Percentiles rank a stretch among this genome's conserved stretches.
Conservation (phyloP, 2,113 vertebrate genomes). For the Beaufortia kweichowensis region DNA sequence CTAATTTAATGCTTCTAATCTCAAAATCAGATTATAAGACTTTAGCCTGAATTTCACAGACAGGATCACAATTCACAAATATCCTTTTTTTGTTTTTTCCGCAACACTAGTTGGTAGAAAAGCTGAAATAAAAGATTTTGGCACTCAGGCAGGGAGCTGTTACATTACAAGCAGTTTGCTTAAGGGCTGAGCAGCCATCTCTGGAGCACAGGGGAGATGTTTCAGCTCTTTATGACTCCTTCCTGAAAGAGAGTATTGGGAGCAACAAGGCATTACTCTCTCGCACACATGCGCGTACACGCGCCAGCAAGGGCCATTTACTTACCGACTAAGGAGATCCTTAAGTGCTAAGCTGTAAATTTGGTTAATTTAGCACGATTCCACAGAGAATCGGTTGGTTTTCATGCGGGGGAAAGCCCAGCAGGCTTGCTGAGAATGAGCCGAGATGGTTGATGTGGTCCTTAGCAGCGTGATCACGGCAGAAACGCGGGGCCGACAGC, state of each 20-base stretch:
- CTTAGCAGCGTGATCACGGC: conserved; percentile 63
- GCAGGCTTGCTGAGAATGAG: conserved; percentile 73
- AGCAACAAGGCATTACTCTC: conserved; percentile 57
- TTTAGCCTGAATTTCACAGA: no score
- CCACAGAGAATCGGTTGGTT: conserved; percentile 70
- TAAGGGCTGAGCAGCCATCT: conserved; percentile 65
- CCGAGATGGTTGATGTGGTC: conserved; percentile 70
- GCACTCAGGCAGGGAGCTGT: conserved; percentile 64
- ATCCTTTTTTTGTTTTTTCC: no score
- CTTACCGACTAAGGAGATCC: conserved; percentile 73
- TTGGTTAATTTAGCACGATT: conserved; percentile 78
- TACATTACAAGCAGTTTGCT: conserved; percentile 66
- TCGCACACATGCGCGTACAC: conserved; percentile 56
- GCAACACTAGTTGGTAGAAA: conserved; percentile 55
- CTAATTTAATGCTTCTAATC: no score
- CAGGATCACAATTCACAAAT: no score
- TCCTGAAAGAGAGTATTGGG: conserved; percentile 61
- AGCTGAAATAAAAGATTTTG: conserved; percentile 58
- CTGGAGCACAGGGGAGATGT: conserved; percentile 57
- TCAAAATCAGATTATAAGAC: no score
- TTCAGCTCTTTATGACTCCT: conserved; percentile 63
- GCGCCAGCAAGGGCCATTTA: conserved; percentile 64
- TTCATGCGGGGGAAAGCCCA: conserved; percentile 69
- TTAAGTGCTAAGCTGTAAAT: conserved; percentile 79
- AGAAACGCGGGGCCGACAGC: conserved; percentile 66